Base-by-base conservation (phyloP, 2,888 invertebrate species). In the Microplitis manilae region DNA sequence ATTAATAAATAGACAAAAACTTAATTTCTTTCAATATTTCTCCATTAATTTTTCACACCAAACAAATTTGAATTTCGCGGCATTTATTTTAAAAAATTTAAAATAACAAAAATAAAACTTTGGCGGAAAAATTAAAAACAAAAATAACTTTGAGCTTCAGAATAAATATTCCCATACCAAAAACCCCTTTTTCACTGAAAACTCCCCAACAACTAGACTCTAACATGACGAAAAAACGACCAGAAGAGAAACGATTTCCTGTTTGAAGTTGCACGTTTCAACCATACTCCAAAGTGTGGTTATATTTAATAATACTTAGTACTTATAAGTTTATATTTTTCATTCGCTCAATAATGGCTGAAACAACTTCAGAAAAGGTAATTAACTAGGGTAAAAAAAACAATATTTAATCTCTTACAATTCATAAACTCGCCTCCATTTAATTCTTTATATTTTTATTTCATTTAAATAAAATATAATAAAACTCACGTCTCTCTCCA, bases 201-300 rank as follows among this genome's bases (percentile, higher is more conserved):
- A 13, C 50, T 50, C 6, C 50, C 50, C 50, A 50, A 50, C 50
- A 50, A 5, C 13, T 50, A 62, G 38, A 30, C n/a, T 39, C 62
- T 15, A 39, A 72, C n/a, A 59, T 20, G 17, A 59, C 9, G 59
- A 50, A 30, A 50, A 17, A 30, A 61, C 15, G 30, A 8, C 20
- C 30, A 30, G 4, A 30, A 30, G 2, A 30, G 6, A 65, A 38
- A 38, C 50, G 50, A 60, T 83, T 87, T 87, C 87, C 87, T 85
- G 86, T 85, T 86, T 86, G 83, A 86, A 86, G 87, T 86, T 85
- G 86, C 84, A 86, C 86, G 84, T 86, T 87, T 84, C 82, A 83
- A 86, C 82, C 84, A 83, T 83, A 83, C 75, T 78, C 80, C 76
- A 50, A 50, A 84, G 85, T 82, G 85, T 83, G 82, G 81, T 84